Conservation (phyloP, 2,888 invertebrate genomes). For the Leuctra nigra region DNA sequence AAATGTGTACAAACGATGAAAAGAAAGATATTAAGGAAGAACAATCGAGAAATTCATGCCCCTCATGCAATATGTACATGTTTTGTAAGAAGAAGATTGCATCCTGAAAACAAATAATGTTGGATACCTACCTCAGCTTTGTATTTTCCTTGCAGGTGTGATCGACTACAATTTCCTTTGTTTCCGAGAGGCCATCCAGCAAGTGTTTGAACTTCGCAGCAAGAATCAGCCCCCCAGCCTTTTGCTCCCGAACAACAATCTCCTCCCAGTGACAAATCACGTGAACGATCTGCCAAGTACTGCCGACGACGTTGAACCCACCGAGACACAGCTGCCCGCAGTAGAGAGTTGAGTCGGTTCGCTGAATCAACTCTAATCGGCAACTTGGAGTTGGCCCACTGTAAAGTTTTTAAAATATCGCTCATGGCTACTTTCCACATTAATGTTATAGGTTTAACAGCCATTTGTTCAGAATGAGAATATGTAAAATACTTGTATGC, state of each 20-base stretch:
- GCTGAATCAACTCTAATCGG: no score
- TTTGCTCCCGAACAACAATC: conserved; percentile 29
- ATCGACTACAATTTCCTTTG: conserved; percentile 98
- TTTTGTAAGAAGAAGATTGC: no score
- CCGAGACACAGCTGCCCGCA: background rate
- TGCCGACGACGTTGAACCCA: background rate
- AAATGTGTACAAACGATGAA: no score
- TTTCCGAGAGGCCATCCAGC: conserved; percentile 93
- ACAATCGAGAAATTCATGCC: no score
- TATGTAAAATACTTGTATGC: no score
- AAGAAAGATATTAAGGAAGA: no score
- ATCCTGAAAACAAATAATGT: no score
- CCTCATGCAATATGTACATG: no score
- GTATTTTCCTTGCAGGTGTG: conserved; percentile 63
- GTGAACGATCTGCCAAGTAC: background rate
- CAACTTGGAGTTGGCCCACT: no score
- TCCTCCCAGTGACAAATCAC: background rate
- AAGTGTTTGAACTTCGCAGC: conserved; percentile 84
- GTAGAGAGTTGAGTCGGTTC: no score
- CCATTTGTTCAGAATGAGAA: background rate
- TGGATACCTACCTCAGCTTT: no score
- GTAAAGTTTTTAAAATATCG: no score
- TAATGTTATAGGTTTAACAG: background rate
- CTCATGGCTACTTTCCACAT: background rate
- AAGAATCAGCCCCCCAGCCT: conserved; percentile 52